Evolutionary conservation across 64 coral and sea anemone genomes (phyloP).

Genomic region (Trachythela sp.): DNA sequence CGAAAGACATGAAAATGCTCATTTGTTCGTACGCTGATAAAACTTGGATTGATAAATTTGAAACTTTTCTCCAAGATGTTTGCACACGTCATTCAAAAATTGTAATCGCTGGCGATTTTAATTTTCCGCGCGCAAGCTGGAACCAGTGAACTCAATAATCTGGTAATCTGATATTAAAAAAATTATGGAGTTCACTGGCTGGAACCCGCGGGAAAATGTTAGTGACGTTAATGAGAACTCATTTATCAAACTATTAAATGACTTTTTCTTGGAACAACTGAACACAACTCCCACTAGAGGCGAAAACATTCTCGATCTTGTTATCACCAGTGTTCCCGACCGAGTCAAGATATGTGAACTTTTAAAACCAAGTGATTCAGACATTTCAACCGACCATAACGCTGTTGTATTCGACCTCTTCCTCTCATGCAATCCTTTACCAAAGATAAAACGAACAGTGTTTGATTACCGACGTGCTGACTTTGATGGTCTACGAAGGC

Average conservation of each 20-base stretch:
- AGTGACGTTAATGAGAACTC: neutral
- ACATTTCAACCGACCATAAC: neutral
- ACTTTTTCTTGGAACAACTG: neutral
- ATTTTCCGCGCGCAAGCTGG: neutral
- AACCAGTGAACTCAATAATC: no score
- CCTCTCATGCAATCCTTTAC: neutral
- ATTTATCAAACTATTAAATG: neutral
- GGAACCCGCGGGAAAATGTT: neutral
- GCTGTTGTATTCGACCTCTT: neutral
- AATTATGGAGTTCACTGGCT: no score
- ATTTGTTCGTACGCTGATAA: no score
- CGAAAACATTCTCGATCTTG: no score
- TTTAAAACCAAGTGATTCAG: neutral
- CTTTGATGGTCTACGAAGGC: neutral
- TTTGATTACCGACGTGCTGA: no score
- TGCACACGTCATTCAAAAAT: neutral
- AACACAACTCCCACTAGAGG: neutral
- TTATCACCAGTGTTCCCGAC: neutral
- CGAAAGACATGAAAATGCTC: neutral
- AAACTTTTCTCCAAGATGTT: neutral
- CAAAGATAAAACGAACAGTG: no score
- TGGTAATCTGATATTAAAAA: no score
- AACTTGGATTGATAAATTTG: no score
- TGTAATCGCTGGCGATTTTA: no score
- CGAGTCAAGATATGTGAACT: neutral